A percentile compares a stretch with the other conserved stretches of the same genome.
Evolutionary conservation across 1,140 invertebrate species (phyloP).

Genomic region (Drosophila repletoides): DNA sequence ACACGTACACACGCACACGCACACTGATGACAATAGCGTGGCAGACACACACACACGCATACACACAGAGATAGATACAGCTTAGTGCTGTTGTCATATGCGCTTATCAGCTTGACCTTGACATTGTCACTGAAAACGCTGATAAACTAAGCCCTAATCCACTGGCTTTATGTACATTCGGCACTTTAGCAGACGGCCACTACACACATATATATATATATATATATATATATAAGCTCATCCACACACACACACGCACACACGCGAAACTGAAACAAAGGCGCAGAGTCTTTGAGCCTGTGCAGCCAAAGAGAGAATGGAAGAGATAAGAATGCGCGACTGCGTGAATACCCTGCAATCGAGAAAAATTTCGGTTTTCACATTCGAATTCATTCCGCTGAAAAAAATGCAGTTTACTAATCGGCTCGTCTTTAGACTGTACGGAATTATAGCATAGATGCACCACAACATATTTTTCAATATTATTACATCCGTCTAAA

Average conservation of each 20-base stretch:
- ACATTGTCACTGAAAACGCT: slow-evolving; percentile 72
- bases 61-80: slow-evolving; percentile 7
- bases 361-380: no score
- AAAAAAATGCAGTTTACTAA: no score
- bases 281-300: slow-evolving; percentile 4
- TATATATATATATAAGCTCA: neutral
- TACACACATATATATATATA: slow-evolving; percentile 42
- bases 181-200: slow-evolving; percentile 54
- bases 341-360: neutral
- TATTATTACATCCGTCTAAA: no score
- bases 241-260: slow-evolving; percentile 8
- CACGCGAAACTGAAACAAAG: slow-evolving; percentile 28
- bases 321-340: neutral
- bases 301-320: slow-evolving; percentile 5
- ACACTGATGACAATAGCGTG: slow-evolving; percentile 31
- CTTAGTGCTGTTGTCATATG: slow-evolving; percentile 67
- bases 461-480: no score
- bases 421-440: no score
- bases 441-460: no score
- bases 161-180: slow-evolving; percentile 78
- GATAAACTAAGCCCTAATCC: slow-evolving; percentile 78
- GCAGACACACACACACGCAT: neutral
- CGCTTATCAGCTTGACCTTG: slow-evolving; percentile 78
- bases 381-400: no score
- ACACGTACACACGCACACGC: slow-evolving; percentile 12